Base-by-base conservation (phyloP, 2,888 invertebrate species). In the Hypselothyrea guttata region DNA sequence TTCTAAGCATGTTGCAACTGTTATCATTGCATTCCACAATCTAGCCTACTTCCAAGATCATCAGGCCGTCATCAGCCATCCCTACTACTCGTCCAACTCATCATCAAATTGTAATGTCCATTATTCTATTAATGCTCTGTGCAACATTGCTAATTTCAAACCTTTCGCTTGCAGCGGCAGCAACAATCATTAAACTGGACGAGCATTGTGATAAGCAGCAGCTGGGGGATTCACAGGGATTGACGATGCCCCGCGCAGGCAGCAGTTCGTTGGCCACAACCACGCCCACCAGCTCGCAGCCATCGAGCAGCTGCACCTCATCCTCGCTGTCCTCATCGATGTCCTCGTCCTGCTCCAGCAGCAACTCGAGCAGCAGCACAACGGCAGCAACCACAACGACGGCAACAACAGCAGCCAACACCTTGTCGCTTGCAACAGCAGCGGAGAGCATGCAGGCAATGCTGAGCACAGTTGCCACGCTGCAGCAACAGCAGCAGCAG, bases 191-290 rank as follows among this genome's bases (percentile, higher is more conserved):
- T 27, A 64, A 84, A 51, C 58, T 76, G 54, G 69, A 85, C 35
- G 85, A 87, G 41, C 44, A 59, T 45, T 86, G 84, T 70, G 87
- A 84, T 67, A 87, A 84, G 53, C 74, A 65, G 38, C 49, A 87
- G 22, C 77, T 84, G 48, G 87, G 42, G 7, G 52, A 47, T 37
- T 47, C 64, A 13, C 2, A 55, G n/a, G 13, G 67, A 9, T 66
- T 71, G 35, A 18, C 49, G 1, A 52, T 72, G 64, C 63, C 81
- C n/a, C 55, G 68, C 16, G 55, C 77, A 3, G 40, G 56, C 67
- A 66, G 81, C 9, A 78, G 84, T 27, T 76, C 84, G 34, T 9
- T 81, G 79, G 22, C 75, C 0, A 65, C 60, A 12, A 70, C 65
- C n/a, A 77, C 77, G 8, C 77, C 77, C 0, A 45, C 60, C 1